A percentile compares a stretch with the other conserved stretches of the same genome.
Evolutionary conservation across 2,888 invertebrate genomes (phyloP).

Genomic region (Agrypnus murinus): DNA sequence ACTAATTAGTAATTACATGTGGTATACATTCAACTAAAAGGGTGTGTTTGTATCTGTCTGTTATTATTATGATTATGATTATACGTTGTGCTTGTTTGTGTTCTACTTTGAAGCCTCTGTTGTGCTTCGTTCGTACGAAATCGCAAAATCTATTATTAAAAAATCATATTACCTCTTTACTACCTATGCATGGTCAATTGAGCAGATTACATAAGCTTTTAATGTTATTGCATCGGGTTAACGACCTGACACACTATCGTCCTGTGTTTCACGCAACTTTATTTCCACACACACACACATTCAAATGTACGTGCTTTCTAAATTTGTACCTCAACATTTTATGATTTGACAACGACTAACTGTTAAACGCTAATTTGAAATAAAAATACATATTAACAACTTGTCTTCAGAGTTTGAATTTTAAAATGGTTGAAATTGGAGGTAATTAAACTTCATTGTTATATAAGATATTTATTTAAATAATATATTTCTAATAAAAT

Average conservation of each 20-base stretch:
- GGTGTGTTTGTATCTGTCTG: background rate
- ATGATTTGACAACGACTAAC: background rate
- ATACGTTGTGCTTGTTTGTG: conserved; percentile 10
- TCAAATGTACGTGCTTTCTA: conserved; percentile 31
- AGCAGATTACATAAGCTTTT: conserved; percentile 45
- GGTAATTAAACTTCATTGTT: too few relatives aligned
- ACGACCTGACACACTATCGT: conserved; percentile 48
- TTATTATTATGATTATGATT: background rate
- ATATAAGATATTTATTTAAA: too few relatives aligned
- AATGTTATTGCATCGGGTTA: conserved; percentile 45
- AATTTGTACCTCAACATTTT: conserved; percentile 25
- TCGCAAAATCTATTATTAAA: conserved; percentile 29
- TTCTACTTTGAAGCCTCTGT: background rate
- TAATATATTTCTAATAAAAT: too few relatives aligned
- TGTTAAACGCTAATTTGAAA: background rate
- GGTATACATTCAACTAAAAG: background rate
- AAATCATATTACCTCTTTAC: conserved; percentile 34
- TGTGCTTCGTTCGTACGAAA: background rate
- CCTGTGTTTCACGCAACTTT: conserved; percentile 41
- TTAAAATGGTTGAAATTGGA: too few relatives aligned
- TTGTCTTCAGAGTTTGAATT: too few relatives aligned
- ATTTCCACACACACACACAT: conserved; percentile 18
- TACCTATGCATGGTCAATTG: conserved; percentile 39
- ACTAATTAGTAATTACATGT: conserved; percentile 9
- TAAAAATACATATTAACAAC: background rate